Evolutionary conservation across 2,888 invertebrate genomes (phyloP).

Genomic region (Exocentrus adspersus): DNA sequence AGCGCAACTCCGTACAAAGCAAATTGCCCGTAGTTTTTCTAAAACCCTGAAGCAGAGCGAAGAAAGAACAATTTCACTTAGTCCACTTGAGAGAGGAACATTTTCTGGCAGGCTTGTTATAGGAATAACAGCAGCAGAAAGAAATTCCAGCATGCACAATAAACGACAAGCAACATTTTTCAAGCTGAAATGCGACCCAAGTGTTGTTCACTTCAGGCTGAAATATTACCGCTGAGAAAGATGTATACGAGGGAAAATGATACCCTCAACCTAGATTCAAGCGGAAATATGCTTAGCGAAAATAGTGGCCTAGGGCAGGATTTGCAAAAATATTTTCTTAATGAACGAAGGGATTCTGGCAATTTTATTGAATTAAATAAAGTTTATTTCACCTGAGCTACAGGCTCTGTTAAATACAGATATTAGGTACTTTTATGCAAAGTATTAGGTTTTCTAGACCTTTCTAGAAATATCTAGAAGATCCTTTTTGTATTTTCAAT

Average conservation of each 20-base stretch:
- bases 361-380: too few relatives aligned
- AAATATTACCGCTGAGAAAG: constrained; percentile 60
- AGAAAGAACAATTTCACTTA: constrained; percentile 15
- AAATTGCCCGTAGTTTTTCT: constrained; percentile 2
- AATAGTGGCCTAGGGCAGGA: neutral
- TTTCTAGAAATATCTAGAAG: too few relatives aligned
- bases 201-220: constrained; percentile 60
- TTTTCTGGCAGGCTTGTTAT: constrained; percentile 43
- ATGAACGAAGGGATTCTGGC: too few relatives aligned
- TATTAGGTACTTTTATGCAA: too few relatives aligned
- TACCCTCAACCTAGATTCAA: constrained; percentile 54
- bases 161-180: constrained; percentile 59
- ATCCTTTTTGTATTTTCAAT: too few relatives aligned
- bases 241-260: constrained; percentile 51
- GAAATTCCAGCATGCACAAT: constrained; percentile 55
- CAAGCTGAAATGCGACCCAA: constrained; percentile 58
- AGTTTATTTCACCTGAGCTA: too few relatives aligned
- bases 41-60: neutral
- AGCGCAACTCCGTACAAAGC: neutral
- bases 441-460: too few relatives aligned
- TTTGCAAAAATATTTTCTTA: neutral
- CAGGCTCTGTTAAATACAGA: too few relatives aligned
- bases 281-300: constrained; percentile 51
- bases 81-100: constrained; percentile 10
- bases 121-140: constrained; percentile 48